phyloP scores from a whole-genome alignment of 2,888 invertebrate species.

The Dasysyrphus tricinctus region DNA sequence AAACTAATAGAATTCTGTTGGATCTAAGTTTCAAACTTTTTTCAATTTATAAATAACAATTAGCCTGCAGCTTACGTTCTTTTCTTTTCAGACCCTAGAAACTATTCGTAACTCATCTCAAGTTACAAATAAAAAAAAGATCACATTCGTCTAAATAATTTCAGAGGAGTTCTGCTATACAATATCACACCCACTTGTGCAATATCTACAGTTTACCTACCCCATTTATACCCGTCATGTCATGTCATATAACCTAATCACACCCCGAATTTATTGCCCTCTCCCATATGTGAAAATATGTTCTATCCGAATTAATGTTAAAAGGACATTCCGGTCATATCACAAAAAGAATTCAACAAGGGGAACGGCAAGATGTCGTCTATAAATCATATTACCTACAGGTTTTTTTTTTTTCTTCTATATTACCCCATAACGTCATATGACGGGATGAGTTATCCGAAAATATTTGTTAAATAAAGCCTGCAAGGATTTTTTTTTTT shows the following conservation, averaged over 20 bases:
- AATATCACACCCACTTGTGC: slow-evolving; percentile 40
- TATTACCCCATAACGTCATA: slow-evolving; percentile 35
- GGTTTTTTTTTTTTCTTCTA: slow-evolving; percentile 44
- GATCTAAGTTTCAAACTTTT: not conserved
- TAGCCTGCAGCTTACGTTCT: not conserved
- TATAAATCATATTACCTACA: slow-evolving; percentile 71
- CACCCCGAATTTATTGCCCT: slow-evolving; percentile 74
- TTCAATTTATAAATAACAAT: not conserved
- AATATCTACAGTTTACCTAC: slow-evolving; percentile 35
- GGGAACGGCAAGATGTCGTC: slow-evolving; percentile 70
- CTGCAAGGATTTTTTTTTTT: slow-evolving; percentile 33
- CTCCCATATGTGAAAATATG: slow-evolving; percentile 73
- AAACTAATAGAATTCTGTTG: too few species aligned
- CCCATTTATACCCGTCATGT: slow-evolving; percentile 47
- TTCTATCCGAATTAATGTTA: slow-evolving; percentile 68
- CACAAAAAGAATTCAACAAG: slow-evolving; percentile 66
- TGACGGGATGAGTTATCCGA: slow-evolving; percentile 45
- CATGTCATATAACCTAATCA: slow-evolving; percentile 74
- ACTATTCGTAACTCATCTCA: not conserved
- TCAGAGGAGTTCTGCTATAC: not conserved
- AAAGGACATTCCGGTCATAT: slow-evolving; percentile 62
- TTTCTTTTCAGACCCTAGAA: not conserved
- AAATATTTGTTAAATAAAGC: slow-evolving; percentile 72
- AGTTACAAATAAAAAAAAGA: not conserved
- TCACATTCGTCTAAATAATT: not conserved